Conservation (phyloP, 2,888 invertebrate species). For the Rhamnusium bicolor region DNA sequence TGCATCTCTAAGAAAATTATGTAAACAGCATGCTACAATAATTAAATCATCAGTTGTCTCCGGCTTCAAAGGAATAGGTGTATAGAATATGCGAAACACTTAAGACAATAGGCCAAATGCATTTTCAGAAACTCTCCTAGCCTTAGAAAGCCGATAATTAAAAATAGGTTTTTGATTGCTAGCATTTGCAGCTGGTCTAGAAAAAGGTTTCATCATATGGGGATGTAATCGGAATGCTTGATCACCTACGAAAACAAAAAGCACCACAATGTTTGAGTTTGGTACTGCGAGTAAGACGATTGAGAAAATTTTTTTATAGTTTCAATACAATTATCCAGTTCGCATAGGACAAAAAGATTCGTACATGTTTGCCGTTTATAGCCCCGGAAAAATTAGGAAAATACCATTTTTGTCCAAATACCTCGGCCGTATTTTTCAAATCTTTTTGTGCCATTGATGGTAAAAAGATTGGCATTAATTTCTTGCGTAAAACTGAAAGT, state of each 20-base stretch:
- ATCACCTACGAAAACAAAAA: neutral
- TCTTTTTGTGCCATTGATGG: conserved; percentile 13
- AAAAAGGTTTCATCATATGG: conserved; percentile 19
- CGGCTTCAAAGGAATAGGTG: neutral
- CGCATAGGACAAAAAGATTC: conserved; percentile 31
- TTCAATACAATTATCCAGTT: conserved; percentile 42
- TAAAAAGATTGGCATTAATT: conserved; percentile 39
- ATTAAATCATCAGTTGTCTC: neutral
- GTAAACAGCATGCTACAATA: conserved; percentile 15
- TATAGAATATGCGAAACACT: neutral
- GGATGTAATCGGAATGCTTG: conserved; percentile 17
- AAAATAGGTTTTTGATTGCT: neutral
- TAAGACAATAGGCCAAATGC: neutral
- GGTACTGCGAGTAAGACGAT: conserved; percentile 39
- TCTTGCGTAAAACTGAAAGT: conserved; percentile 31
- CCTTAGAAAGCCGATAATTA: conserved; percentile 8
- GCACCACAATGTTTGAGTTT: neutral
- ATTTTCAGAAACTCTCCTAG: conserved; percentile 18
- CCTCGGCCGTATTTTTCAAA: conserved; percentile 30
- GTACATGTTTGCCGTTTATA: conserved; percentile 45
- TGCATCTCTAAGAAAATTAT: neutral
- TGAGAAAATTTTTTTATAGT: conserved; percentile 46
- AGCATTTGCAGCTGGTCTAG: neutral
- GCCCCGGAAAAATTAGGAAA: conserved; percentile 46
- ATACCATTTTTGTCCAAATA: conserved; percentile 41